Percentiles rank a stretch among this genome's conserved stretches.
Evolutionary conservation across 2,113 vertebrate genomes (phyloP).

Genomic region (Tenrec ecaudatus): DNA sequence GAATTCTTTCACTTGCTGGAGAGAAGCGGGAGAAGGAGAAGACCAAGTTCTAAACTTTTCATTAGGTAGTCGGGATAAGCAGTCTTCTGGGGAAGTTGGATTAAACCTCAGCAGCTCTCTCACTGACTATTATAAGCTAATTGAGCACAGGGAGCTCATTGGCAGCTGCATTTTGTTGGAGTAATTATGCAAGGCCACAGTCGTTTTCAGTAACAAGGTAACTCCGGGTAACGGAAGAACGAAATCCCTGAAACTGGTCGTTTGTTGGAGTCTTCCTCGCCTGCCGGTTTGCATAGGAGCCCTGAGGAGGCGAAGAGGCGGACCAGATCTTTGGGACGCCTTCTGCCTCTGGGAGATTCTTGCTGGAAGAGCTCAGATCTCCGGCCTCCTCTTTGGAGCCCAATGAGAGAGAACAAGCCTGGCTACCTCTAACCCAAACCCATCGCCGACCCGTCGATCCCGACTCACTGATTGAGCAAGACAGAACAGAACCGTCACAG

Average conservation of each 20-base stretch:
- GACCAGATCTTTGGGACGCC: neutral
- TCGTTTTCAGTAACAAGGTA: constrained; percentile 73
- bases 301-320: neutral
- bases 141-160: constrained; percentile 72
- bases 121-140: constrained; percentile 75
- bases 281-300: neutral
- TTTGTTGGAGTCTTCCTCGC: constrained; percentile 41
- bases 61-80: constrained; percentile 79
- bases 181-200: constrained; percentile 73
- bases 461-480: neutral
- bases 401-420: neutral
- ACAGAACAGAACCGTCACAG: neutral
- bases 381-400: neutral
- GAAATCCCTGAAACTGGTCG: constrained; percentile 36
- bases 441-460: neutral
- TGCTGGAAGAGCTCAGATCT: neutral
- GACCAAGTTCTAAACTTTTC: constrained; percentile 72
- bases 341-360: neutral
- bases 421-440: neutral
- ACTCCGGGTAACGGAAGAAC: constrained; percentile 67
- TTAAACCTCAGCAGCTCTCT: constrained; percentile 57
- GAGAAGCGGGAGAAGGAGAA: neutral
- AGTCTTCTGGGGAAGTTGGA: constrained; percentile 76
- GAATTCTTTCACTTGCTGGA: constrained; percentile 68
- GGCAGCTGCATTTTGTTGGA: constrained; percentile 66